Conservation (phyloP, 2,797 vertebrate genomes). For the Helicolenus hilgendorfi region DNA sequence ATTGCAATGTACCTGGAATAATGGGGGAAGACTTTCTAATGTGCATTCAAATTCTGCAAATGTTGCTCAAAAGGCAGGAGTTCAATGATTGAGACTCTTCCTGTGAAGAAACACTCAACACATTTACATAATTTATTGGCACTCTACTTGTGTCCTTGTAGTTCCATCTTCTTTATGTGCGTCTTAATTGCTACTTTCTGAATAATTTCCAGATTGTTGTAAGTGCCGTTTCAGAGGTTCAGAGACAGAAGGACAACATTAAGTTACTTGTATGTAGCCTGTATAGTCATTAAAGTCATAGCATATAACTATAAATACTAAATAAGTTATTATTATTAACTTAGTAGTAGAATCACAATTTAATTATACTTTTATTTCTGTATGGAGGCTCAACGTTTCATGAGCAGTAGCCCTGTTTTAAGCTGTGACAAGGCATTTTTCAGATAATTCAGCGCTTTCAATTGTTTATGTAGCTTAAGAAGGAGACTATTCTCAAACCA, state of each 20-base stretch:
- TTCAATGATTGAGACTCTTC: background rate
- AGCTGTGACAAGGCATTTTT: background rate
- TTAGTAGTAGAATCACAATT: background rate
- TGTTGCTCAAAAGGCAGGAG: background rate
- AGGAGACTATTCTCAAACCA: too few relatives aligned
- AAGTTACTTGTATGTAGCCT: background rate
- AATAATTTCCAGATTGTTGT: background rate
- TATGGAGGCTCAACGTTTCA: background rate
- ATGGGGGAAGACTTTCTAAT: background rate
- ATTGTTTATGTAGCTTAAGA: background rate
- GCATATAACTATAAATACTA: too few relatives aligned
- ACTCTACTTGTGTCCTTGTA: background rate
- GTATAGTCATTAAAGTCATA: too few relatives aligned
- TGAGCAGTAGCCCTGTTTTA: background rate
- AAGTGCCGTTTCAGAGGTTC: background rate
- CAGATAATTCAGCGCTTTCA: background rate
- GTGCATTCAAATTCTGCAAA: background rate
- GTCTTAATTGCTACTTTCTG: background rate
- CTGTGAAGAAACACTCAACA: background rate
- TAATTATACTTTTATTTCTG: background rate
- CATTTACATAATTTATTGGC: background rate
- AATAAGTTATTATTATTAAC: too few relatives aligned
- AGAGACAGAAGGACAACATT: background rate
- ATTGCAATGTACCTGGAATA: background rate
- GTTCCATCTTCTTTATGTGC: background rate